Conservation (phyloP, 2,888 invertebrate species). For the Plebejus anna region DNA sequence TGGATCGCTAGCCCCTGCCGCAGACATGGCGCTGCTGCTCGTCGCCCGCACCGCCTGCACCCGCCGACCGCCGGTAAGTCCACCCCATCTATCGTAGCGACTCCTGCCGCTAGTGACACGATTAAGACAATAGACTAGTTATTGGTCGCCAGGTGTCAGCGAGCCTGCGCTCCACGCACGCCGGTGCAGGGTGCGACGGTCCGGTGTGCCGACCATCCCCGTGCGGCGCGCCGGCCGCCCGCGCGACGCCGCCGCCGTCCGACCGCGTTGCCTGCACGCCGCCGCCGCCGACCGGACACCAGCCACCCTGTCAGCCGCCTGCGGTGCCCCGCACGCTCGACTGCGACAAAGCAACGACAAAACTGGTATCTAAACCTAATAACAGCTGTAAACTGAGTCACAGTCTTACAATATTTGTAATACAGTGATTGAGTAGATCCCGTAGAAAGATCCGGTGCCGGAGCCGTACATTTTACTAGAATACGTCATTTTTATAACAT, state of each 20-base stretch:
- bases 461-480: no score
- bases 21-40: constrained; percentile 2
- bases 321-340: constrained; percentile 32
- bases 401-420: no score
- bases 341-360: constrained; percentile 36
- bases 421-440: no score
- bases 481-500: no score
- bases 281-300: constrained; percentile 35
- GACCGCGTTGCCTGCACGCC: constrained; percentile 48
- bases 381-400: no score
- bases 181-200: constrained; percentile 7
- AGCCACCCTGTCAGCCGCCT: constrained; percentile 43
- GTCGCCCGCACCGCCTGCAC: neutral
- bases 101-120: neutral
- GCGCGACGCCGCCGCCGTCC: constrained; percentile 32
- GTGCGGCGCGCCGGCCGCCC: constrained; percentile 28
- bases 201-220: constrained; percentile 34
- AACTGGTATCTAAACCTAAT: neutral
- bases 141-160: neutral
- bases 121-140: neutral
- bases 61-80: neutral
- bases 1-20: neutral
- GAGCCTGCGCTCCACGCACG: neutral
- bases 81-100: neutral
- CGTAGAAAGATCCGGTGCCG: no score